Evolutionary conservation across 1,140 invertebrate species (phyloP), one percentile per base, ranked within the genome.

Genomic region (Lordiphosa clarofinis): DNA sequence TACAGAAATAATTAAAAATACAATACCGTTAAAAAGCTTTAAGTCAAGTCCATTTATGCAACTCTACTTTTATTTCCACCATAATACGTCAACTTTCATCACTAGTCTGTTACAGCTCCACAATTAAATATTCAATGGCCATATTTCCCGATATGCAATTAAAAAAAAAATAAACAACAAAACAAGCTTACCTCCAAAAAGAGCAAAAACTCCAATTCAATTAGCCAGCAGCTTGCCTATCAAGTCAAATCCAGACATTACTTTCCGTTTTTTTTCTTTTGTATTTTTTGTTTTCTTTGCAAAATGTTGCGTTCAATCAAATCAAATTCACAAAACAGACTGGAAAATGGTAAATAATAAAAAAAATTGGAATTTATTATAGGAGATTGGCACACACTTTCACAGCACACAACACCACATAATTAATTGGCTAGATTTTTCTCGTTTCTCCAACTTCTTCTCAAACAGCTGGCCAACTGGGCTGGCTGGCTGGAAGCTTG

Each of bases 371-470:
- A 76, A 76, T 81, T 76, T 76, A 82, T 81, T 81, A 81, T 67
- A 55, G 60, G 66, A 57, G 56, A 62, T 50, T 48, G 63, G 38
- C 56, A 55, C 40, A 68, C 75, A 81, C 76, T 81, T 81, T 81
- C 78, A 60, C 76, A 52, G 68, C 73, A 58, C 65, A 46, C 44
- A 37, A 60, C 53, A 67, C 28, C 8, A 31, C 5, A 31, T 31
- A 31, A 81, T 82, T 81, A 81, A 81, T 82, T 81, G 76, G 65
- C 67, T 76, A 82, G 71, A 75, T 76, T 75, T 75, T 58, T 69
- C 50, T 28, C 53, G 21, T 31, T 31, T 31, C 28, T 6, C 28
- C 28, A 31, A 31, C 28, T 31, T 31, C 28, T 31, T 8, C 28
- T 31, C 28, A 31, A 74, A 70, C 74, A 79, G 78, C 76, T 82